Percentiles rank a stretch among this genome's conserved stretches.
Evolutionary conservation across 2,888 invertebrate genomes (phyloP).

Genomic region (Melolontha melolontha): DNA sequence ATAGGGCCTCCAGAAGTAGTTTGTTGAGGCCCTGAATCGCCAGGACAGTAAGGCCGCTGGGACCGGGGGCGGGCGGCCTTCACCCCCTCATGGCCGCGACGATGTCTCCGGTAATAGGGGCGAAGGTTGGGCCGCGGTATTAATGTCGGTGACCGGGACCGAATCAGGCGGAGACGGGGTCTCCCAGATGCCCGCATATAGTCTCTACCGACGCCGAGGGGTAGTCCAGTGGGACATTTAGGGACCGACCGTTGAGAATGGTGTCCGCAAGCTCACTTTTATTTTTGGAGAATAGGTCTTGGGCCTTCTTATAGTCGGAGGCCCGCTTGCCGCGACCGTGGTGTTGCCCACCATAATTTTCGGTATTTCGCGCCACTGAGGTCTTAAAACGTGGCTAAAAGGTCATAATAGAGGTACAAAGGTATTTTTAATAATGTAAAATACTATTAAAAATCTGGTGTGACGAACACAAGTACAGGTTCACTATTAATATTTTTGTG

Average conservation of each 20-base stretch:
- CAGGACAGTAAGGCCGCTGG: too few species aligned
- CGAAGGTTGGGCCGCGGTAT: neutral
- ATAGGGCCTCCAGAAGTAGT: conserved; percentile 22
- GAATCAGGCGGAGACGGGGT: too few species aligned
- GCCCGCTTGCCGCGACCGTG: conserved; percentile 36
- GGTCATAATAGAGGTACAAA: too few species aligned
- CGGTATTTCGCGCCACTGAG: too few species aligned
- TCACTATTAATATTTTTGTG: too few species aligned
- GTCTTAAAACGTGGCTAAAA: too few species aligned
- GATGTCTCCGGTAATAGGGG: conserved; percentile 41
- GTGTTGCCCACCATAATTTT: neutral
- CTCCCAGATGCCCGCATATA: conserved; percentile 39
- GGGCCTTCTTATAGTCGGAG: conserved; percentile 44
- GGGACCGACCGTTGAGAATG: conserved; percentile 32
- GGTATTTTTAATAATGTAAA: too few species aligned
- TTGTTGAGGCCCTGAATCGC: conserved; percentile 10
- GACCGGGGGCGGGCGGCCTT: conserved; percentile 40
- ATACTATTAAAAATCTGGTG: too few species aligned
- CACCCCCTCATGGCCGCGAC: conserved; percentile 21
- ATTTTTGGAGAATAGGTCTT: conserved; percentile 45
- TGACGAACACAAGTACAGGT: too few species aligned
- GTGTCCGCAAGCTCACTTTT: conserved; percentile 33
- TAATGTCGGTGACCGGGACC: neutral
- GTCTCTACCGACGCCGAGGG: conserved; percentile 36
- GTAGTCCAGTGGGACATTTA: conserved; percentile 2